Percentiles rank a stretch among this genome's conserved stretches.
phyloP scores from a whole-genome alignment of 2,797 vertebrate genomes.

The Chanos chanos region DNA sequence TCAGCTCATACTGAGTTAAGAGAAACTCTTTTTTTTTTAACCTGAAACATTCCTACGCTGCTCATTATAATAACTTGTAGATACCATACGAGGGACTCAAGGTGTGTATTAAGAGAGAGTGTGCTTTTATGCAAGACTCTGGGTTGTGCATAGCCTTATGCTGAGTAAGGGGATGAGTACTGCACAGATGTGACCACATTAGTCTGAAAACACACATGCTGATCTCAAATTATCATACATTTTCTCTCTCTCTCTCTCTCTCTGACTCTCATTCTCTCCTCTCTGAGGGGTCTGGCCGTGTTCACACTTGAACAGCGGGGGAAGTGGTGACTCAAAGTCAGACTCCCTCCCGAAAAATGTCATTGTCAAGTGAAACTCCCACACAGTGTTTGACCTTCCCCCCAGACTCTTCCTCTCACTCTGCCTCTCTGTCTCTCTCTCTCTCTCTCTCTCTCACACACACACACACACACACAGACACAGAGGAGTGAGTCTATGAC shows the following conservation, averaged over 20 bases:
- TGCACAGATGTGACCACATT: no score
- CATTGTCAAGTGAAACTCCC: slow-evolving; percentile 3
- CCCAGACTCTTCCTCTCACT: no score
- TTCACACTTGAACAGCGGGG: slow-evolving; percentile 12
- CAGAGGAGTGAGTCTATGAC: not conserved
- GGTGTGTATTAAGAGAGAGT: no score
- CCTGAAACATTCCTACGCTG: no score
- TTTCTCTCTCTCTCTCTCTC: not conserved
- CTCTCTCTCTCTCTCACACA: not conserved
- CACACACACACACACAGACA: not conserved
- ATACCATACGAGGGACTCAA: no score
- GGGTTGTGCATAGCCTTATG: no score
- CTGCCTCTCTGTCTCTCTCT: no score
- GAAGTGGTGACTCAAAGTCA: slow-evolving; percentile 13
- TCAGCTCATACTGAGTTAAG: not conserved
- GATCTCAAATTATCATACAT: no score
- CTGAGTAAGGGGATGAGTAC: no score
- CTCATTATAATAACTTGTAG: no score
- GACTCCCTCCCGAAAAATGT: slow-evolving; percentile 6
- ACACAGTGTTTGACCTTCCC: slow-evolving; percentile 13
- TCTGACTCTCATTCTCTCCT: not conserved
- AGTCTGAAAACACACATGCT: no score
- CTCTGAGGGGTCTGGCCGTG: not conserved
- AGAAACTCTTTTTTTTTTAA: not conserved
- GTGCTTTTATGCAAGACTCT: no score